Evolutionary conservation across 2,113 vertebrate species (phyloP).

Genomic region (Oceanites oceanicus): DNA sequence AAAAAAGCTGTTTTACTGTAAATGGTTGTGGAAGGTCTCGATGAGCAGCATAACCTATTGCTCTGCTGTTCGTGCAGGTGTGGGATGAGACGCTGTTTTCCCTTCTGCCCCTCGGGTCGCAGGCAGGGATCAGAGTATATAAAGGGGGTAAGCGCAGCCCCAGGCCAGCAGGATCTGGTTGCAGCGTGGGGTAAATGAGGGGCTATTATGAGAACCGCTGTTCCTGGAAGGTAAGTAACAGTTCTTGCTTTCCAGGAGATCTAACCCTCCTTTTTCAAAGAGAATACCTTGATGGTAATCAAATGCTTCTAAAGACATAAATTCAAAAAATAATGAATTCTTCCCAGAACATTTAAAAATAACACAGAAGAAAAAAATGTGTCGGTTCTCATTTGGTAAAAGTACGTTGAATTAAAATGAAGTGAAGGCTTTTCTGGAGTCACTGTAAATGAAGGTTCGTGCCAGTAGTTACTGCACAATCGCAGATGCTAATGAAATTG

Average conservation of each 20-base stretch:
- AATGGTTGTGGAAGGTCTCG: not conserved
- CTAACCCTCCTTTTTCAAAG: not conserved
- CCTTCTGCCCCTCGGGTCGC: not conserved
- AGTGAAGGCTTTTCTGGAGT: not conserved
- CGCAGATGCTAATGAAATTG: not conserved
- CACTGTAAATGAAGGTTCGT: not conserved
- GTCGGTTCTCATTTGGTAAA: not conserved
- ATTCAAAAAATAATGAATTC: not conserved
- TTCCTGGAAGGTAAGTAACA: not conserved
- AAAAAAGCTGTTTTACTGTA: not conserved
- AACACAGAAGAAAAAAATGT: not conserved
- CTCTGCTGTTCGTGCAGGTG: accelerated
- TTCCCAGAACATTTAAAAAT: not conserved
- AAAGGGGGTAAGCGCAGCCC: not conserved
- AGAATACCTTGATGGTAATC: not conserved
- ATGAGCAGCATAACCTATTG: not conserved
- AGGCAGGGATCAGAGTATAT: accelerated
- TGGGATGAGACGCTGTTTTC: too few species aligned
- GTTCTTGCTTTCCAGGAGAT: not conserved
- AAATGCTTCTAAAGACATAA: not conserved
- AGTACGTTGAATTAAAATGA: not conserved
- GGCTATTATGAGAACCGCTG: too few species aligned
- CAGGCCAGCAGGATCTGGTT: not conserved
- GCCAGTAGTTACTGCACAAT: not conserved
- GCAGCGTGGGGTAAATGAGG: not conserved